These are phyloP conservation scores for Callipepla squamata DNA, from an alignment of 2,113 vertebrate species.

Conservation along the genomic window DNA sequence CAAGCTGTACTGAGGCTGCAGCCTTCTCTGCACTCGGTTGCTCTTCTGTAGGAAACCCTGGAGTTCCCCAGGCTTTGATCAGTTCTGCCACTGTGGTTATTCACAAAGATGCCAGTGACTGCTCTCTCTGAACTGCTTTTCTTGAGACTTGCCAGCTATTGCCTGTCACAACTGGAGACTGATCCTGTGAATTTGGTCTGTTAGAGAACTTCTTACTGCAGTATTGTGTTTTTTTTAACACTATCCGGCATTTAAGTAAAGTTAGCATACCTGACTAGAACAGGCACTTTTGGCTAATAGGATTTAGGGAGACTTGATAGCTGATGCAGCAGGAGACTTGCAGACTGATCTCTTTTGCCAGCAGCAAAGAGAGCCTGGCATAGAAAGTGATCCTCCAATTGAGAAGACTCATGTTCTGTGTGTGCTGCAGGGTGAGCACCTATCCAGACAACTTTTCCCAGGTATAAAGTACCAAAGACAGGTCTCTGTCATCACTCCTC, in stretches of 20 bases:
- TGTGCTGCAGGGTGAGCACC: not conserved
- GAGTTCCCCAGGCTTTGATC: not conserved
- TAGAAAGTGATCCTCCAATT: not conserved
- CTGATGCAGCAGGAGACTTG: not conserved
- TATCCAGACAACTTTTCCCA: not conserved
- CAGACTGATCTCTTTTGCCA: not conserved
- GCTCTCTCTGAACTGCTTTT: not conserved
- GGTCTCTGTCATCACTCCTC: not conserved
- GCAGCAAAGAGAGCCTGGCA: not conserved
- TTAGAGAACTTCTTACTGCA: not conserved
- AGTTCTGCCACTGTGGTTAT: not conserved
- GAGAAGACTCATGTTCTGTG: not conserved
- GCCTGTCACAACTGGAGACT: not conserved
- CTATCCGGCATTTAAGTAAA: not conserved
- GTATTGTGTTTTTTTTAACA: not conserved
- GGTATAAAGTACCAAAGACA: not conserved
- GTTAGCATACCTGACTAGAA: not conserved
- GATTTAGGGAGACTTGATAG: not conserved
- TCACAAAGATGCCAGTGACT: not conserved
- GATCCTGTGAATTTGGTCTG: not conserved
- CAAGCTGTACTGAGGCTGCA: not conserved
- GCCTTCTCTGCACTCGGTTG: not conserved
- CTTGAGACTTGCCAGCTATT: not conserved
- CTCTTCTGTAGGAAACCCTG: not conserved
- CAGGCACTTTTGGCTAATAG: not conserved